Evolutionary conservation across 2,888 invertebrate species (phyloP).

Genomic region (Acleris literana): DNA sequence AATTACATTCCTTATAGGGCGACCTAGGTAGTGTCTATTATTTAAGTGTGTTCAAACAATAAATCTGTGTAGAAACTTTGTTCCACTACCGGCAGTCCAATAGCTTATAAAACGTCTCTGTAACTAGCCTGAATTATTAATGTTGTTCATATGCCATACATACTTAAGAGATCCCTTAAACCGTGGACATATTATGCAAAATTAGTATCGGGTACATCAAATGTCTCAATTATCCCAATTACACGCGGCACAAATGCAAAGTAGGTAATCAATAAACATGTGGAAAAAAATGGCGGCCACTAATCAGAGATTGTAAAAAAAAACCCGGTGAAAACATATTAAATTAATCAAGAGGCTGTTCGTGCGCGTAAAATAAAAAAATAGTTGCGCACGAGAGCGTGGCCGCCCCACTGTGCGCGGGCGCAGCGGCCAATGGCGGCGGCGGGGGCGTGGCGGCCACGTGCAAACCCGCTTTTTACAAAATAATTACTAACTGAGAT

Average conservation of each 20-base stretch:
- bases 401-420: conserved; percentile 47
- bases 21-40: too few relatives aligned
- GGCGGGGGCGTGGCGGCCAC: conserved; percentile 44
- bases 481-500: conserved; percentile 58
- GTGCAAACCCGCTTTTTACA: conserved; percentile 60
- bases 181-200: too few relatives aligned
- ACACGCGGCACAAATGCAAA: conserved; percentile 39
- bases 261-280: conserved; percentile 42
- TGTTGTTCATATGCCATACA: background rate
- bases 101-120: too few relatives aligned
- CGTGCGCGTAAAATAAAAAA: conserved; percentile 60
- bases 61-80: too few relatives aligned
- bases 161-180: too few relatives aligned
- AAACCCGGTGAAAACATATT: conserved; percentile 68
- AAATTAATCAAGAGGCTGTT: conserved; percentile 73
- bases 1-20: too few relatives aligned
- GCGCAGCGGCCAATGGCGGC: conserved; percentile 53
- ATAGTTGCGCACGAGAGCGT: conserved; percentile 50
- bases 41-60: too few relatives aligned
- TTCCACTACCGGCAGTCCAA: too few relatives aligned
- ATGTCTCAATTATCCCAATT: conserved; percentile 16
- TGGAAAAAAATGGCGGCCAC: conserved; percentile 50
- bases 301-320: conserved; percentile 59
- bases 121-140: too few relatives aligned
- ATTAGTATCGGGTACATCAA: conserved; percentile 18